Evolutionary conservation across 2,888 invertebrate species (phyloP).

Genomic region (Alloplasta piceator): DNA sequence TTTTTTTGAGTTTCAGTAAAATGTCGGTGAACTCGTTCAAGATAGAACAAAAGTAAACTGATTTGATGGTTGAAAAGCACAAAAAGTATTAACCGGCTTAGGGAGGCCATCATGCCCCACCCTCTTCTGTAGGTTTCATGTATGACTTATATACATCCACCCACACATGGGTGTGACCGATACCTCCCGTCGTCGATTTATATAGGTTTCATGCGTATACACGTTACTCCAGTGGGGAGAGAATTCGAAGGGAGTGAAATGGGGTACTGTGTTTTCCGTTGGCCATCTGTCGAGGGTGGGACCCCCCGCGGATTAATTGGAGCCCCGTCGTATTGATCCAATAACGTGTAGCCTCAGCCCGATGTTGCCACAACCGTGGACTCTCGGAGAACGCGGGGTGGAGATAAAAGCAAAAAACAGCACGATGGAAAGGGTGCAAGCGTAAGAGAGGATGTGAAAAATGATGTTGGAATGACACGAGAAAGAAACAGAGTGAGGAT

Average conservation of each 20-base stretch:
- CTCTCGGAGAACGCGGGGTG: constrained; percentile 54
- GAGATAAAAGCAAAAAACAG: constrained; percentile 27
- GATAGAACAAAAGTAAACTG: no score
- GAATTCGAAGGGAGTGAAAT: constrained; percentile 49
- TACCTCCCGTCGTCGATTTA: constrained; percentile 44
- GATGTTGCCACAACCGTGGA: constrained; percentile 53
- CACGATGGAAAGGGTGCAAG: constrained; percentile 37
- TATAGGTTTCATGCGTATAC: constrained; percentile 48
- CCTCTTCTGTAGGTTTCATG: neutral
- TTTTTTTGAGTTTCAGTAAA: no score
- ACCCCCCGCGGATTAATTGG: constrained; percentile 79
- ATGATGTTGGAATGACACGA: constrained; percentile 24
- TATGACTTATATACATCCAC: neutral
- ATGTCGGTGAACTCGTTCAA: no score
- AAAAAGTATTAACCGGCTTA: no score
- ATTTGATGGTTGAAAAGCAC: no score
- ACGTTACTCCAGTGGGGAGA: constrained; percentile 20
- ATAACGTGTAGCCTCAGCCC: constrained; percentile 72
- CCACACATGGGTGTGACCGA: constrained; percentile 42
- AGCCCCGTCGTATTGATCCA: constrained; percentile 79
- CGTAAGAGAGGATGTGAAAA: constrained; percentile 37
- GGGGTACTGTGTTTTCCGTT: constrained; percentile 74
- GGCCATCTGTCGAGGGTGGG: constrained; percentile 78
- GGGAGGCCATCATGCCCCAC: no score
- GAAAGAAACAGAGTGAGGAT: constrained; percentile 24